Base-by-base conservation (phyloP, 2,888 invertebrate genomes). In the Disparrhopalites patrizii region DNA sequence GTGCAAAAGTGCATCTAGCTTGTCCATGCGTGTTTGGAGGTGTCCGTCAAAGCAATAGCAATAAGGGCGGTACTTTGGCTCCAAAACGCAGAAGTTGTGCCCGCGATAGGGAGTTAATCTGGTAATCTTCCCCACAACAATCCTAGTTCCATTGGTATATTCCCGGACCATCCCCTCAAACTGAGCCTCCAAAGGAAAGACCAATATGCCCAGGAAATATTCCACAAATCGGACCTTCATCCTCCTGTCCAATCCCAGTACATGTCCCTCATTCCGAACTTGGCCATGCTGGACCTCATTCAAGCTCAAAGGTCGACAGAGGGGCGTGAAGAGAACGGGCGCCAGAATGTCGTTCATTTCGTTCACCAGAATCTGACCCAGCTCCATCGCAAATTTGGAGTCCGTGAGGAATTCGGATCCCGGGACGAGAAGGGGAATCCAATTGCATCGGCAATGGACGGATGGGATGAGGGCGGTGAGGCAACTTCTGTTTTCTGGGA, bases 401-500 rank as follows among this genome's bases (percentile, higher is more conserved):
- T 43, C 43, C 8, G 43, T 5, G n/a, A 4, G 5, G 7, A 43
- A 5, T 4, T 20, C 56, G 10, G 62, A 50, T 15, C 31, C 47
- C 27, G 30, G 40, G 7, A 25, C 18, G n/a, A 66, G 13, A 18
- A 25, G 27, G 4, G 65, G 65, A 15, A 38, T 61, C 7, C 71
- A 71, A 1, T 72, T 73, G 57, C 75, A 75, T 69, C 72, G 71
- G 50, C 73, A 75, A 51, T 71, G 70, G n/a, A 58, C 18, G 60
- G 70, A 67, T 0, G 73, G 71, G 28, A 75, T 72, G 1, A 56
- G 36, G 13, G 69, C 61, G 28, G 63, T 66, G 30, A 71, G 70
- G 54, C 75, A 75, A 55, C 68, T 72, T 33, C 75, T 68, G 57
- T 69, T 69, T n/a, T 18, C 25, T 3, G 72, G 72, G 27, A 67